These are phyloP conservation scores for Piaya cayana DNA, from an alignment of 2,113 vertebrate genomes.

Conservation along the genomic window DNA sequence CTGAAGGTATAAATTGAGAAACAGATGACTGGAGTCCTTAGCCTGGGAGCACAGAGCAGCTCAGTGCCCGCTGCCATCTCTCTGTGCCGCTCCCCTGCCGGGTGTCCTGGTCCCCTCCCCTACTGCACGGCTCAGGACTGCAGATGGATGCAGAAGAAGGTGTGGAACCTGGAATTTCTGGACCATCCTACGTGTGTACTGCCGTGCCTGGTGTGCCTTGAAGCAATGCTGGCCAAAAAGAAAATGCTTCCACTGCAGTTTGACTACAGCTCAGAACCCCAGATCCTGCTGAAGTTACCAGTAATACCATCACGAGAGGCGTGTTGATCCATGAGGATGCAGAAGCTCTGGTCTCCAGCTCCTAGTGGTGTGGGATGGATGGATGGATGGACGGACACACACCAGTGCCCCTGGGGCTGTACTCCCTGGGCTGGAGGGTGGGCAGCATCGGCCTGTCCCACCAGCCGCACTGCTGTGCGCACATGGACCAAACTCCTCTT, in stretches of 20 bases:
- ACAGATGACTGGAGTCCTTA: background rate
- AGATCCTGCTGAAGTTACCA: background rate
- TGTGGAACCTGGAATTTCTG: too few relatives aligned
- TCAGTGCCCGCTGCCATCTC: rapidly evolving
- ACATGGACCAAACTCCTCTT: rapidly evolving
- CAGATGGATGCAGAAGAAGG: background rate
- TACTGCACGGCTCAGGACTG: background rate
- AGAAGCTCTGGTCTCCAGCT: rapidly evolving
- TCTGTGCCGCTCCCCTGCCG: background rate
- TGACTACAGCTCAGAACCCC: background rate
- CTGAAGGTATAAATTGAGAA: background rate
- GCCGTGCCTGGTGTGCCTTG: background rate
- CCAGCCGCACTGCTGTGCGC: rapidly evolving
- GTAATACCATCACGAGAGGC: background rate
- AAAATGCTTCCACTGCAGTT: rapidly evolving
- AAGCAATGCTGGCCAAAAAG: background rate
- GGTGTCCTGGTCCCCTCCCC: background rate
- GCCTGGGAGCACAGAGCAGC: rapidly evolving
- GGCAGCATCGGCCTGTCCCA: background rate
- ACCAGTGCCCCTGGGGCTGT: rapidly evolving
- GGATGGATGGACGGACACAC: too few relatives aligned
- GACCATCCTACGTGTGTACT: too few relatives aligned
- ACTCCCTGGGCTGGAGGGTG: too few relatives aligned
- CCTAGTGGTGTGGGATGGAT: too few relatives aligned
- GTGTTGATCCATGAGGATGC: too few relatives aligned